Evolutionary conservation across 2,888 invertebrate genomes (phyloP), one percentile per base, ranked within the genome.

Genomic region (Mayetiola destructor): DNA sequence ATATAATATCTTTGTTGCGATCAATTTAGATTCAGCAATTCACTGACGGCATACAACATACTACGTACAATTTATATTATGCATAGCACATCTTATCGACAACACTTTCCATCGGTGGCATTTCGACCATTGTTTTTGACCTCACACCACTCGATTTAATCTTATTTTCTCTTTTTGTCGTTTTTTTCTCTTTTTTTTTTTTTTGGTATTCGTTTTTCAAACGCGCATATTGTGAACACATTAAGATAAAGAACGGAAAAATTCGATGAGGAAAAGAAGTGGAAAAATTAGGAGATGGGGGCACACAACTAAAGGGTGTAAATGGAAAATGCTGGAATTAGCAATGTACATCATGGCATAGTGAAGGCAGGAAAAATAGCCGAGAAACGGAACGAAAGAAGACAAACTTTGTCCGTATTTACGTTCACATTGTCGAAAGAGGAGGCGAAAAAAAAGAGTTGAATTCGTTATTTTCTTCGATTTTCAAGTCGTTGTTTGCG

Each of bases 171-270:
- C 27, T n/a, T n/a, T n/a, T n/a, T n/a, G n/a, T 37, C 37, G 37
- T 14, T 42, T 48, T 48, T 48, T 48, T n/a, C n/a, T 48, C 48
- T 48, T 48, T 27, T 48, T 48, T 48, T 48, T 27, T 23, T 48
- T n/a, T n/a, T n/a, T n/a, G n/a, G n/a, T 37, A 12, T 12, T 14
- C 23, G 23, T 48, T 48, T 48, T 48, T 23, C 16, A 48, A 48
- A 48, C 27, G 48, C 48, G 48, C 48, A 48, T 48, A 48, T 48
- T 48, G 48, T 27, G 27, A 48, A 48, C 48, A 48, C 48, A 48
- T 48, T 48, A 48, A 48, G 48, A 48, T 48, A 48, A 48, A 48
- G 48, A 27, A 23, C 48, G 48, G 48, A 48, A 48, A 48, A 48
- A 48, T 48, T 48, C 48, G 48, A 48, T 48, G 48, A 48, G 48